Conservation (phyloP, 2,113 vertebrate species). For the Tetraodon nigroviridis region DNA sequence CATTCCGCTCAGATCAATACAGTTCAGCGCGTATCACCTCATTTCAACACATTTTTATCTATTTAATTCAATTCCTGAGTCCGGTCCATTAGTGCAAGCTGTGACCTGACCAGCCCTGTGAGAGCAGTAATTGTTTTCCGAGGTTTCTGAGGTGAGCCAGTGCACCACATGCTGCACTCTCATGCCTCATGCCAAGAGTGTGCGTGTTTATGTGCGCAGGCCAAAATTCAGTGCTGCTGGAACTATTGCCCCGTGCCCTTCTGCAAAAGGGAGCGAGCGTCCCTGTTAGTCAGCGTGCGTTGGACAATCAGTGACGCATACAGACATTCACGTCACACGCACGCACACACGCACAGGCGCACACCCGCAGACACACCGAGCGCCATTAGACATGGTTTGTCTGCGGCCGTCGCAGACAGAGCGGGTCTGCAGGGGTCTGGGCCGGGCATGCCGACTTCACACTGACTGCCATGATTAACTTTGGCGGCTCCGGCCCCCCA, state of each 20-base stretch:
- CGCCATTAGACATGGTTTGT: conserved; percentile 61
- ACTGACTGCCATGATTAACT: conserved; percentile 64
- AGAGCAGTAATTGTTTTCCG: conserved; percentile 71
- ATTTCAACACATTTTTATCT: conserved; percentile 4
- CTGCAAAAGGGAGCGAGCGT: conserved; percentile 69
- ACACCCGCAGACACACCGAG: conserved; percentile 38
- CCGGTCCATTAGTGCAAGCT: conserved; percentile 60
- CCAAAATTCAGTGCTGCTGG: conserved; percentile 63
- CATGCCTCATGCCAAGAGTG: conserved; percentile 62
- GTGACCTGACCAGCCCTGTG: conserved; percentile 58
- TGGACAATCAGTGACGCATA: conserved; percentile 62
- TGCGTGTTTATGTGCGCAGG: conserved; percentile 43
- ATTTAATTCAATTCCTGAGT: conserved; percentile 35
- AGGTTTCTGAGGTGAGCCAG: conserved; percentile 71
- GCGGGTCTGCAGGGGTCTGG: conserved; percentile 65
- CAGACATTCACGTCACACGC: conserved; percentile 29
- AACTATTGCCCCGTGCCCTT: conserved; percentile 62
- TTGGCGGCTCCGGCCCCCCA: conserved; percentile 57
- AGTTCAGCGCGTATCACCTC: conserved; percentile 8
- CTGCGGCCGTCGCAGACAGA: conserved; percentile 58
- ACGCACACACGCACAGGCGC: conserved; percentile 14
- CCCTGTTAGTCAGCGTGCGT: conserved; percentile 63
- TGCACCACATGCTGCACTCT: conserved; percentile 63
- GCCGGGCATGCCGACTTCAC: conserved; percentile 62
- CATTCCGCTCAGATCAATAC: conserved; percentile 6